Evolutionary conservation across 2,888 invertebrate genomes (phyloP).

Genomic region (Eucera pruinosa): DNA sequence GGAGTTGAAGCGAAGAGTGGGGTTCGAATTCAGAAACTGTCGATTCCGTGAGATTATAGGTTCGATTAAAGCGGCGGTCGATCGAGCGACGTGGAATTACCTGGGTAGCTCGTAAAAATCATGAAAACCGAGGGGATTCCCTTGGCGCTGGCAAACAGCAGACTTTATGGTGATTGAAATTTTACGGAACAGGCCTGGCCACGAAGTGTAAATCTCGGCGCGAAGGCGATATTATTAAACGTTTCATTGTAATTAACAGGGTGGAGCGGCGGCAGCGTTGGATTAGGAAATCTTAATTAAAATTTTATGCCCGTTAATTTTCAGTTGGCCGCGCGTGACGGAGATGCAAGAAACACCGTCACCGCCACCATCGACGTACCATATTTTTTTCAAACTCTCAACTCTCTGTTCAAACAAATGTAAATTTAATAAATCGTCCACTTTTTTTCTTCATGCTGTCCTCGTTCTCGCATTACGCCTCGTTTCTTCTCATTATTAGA

Average conservation of each 20-base stretch:
- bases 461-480: no score
- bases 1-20: not conserved
- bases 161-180: constrained; percentile 79
- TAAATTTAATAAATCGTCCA: no score
- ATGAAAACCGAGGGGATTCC: constrained; percentile 35
- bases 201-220: constrained; percentile 56
- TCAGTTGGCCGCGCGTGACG: constrained; percentile 67
- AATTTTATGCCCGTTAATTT: constrained; percentile 77
- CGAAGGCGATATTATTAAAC: constrained; percentile 67
- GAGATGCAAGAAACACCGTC: no score
- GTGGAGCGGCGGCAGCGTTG: constrained; percentile 41
- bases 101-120: constrained; percentile 34
- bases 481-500: no score
- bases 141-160: constrained; percentile 35
- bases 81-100: constrained; percentile 35
- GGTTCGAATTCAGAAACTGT: constrained; percentile 27
- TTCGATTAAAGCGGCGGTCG: constrained; percentile 37
- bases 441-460: no score
- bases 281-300: constrained; percentile 78
- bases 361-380: no score
- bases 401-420: no score
- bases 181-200: constrained; percentile 71
- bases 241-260: constrained; percentile 70
- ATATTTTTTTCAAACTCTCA: no score
- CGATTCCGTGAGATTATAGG: constrained; percentile 19